These are phyloP conservation scores for Nyleta sp. DNA, from an alignment of 2,888 invertebrate species.

Conservation along the genomic window DNA sequence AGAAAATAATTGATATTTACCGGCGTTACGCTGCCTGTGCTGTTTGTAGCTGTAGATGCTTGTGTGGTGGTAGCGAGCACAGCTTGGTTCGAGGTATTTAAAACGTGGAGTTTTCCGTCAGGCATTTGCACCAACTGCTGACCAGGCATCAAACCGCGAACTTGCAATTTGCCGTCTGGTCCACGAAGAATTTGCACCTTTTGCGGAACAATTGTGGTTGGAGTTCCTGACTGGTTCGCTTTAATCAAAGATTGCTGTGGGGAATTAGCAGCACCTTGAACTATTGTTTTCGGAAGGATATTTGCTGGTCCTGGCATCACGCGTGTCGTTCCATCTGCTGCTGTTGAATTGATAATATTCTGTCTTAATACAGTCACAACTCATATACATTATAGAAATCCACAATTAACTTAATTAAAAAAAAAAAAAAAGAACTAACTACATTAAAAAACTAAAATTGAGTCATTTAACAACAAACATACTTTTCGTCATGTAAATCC, in stretches of 20 bases:
- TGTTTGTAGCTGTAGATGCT: constrained; percentile 13
- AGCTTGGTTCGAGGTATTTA: constrained; percentile 76
- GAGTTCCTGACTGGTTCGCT: constrained; percentile 79
- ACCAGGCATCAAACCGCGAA: constrained; percentile 94
- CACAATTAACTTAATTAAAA: background rate
- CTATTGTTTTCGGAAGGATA: constrained; percentile 84
- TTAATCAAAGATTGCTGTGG: constrained; percentile 83
- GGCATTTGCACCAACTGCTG: constrained; percentile 97
- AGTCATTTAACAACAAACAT: constrained; percentile 44
- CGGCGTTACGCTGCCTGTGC: constrained; percentile 44
- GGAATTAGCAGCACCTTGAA: constrained; percentile 78
- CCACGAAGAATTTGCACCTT: constrained; percentile 95
- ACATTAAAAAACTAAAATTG: too few species aligned
- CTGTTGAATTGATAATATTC: constrained; percentile 61
- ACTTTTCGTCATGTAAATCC: constrained; percentile 91
- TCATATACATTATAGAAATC: too few species aligned
- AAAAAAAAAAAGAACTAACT: too few species aligned
- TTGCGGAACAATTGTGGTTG: constrained; percentile 84
- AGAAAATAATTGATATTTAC: constrained; percentile 24
- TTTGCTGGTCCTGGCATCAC: constrained; percentile 85
- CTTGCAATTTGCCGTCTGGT: constrained; percentile 95
- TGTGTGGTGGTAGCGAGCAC: constrained; percentile 82
- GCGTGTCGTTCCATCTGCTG: constrained; percentile 86
- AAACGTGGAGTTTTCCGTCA: constrained; percentile 95
- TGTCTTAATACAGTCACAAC: too few species aligned